Evolutionary conservation across 1,140 invertebrate species (phyloP).

Genomic region (Dufourea novaeangliae): DNA sequence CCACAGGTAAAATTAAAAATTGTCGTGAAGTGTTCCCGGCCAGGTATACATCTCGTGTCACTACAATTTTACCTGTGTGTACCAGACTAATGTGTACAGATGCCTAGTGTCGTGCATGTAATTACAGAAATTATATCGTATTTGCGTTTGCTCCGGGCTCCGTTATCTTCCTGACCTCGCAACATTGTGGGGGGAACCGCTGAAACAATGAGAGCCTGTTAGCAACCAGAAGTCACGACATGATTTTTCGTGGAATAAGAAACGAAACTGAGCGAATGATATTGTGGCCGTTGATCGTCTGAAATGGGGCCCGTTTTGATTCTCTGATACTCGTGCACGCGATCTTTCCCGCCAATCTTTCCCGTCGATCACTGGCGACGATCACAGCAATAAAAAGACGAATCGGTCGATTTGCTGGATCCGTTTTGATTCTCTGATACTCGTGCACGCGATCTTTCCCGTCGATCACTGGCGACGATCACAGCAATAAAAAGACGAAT

Average conservation of each 20-base stretch:
- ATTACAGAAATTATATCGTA: neutral
- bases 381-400: neutral
- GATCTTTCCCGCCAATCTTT: neutral
- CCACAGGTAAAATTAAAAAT: too few relatives aligned
- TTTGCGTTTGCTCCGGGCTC: neutral
- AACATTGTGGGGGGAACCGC: neutral
- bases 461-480: neutral
- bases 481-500: neutral
- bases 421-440: neutral
- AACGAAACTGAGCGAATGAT: neutral
- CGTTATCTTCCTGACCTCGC: neutral
- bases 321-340: neutral
- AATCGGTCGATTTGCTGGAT: neutral
- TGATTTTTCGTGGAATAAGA: neutral
- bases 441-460: neutral
- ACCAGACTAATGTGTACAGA: neutral
- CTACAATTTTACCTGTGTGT: too few relatives aligned
- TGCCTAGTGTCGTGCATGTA: neutral
- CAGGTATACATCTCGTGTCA: neutral
- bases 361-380: neutral
- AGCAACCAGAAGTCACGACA: too few relatives aligned
- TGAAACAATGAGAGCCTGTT: conserved; percentile 1
- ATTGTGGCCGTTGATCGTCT: neutral
- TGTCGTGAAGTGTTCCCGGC: too few relatives aligned
- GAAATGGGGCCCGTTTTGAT: neutral